phyloP scores from a whole-genome alignment of 2,888 invertebrate species.

The Pollenia griseotomentosa region DNA sequence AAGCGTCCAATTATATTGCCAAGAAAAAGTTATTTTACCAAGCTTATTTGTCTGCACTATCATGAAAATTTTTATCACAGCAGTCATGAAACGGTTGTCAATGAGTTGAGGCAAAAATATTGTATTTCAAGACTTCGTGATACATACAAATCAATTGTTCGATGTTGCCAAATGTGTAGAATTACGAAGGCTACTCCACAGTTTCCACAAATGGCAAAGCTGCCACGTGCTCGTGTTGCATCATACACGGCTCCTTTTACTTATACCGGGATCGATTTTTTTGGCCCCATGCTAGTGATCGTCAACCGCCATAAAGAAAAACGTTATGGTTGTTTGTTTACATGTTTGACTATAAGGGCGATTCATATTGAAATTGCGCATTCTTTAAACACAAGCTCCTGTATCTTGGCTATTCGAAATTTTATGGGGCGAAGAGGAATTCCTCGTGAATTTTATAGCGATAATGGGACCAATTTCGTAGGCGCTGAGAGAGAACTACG shows the following conservation, averaged over 20 bases:
- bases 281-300: slow-evolving; percentile 55
- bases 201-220: slow-evolving; percentile 13
- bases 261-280: slow-evolving; percentile 50
- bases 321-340: slow-evolving; percentile 61
- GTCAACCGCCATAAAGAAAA: slow-evolving; percentile 42
- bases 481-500: slow-evolving; percentile 34
- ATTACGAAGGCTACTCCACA: not conserved
- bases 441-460: slow-evolving; percentile 47
- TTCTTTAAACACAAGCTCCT: slow-evolving; percentile 28
- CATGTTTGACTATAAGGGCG: slow-evolving; percentile 72
- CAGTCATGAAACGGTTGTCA: slow-evolving; percentile 30
- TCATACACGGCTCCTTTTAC: slow-evolving; percentile 22
- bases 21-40: slow-evolving; percentile 27
- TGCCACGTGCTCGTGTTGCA: slow-evolving; percentile 23
- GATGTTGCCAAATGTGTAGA: slow-evolving; percentile 35
- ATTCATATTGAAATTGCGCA: slow-evolving; percentile 68
- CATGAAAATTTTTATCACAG: slow-evolving; percentile 18
- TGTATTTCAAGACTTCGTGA: slow-evolving; percentile 38
- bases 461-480: slow-evolving; percentile 56
- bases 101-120: slow-evolving; percentile 42
- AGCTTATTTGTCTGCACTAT: slow-evolving; percentile 20
- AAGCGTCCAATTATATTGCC: slow-evolving; percentile 62
- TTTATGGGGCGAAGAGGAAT: slow-evolving; percentile 47
- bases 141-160: slow-evolving; percentile 29
- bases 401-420: slow-evolving; percentile 38